Base-by-base conservation (phyloP, 2,888 invertebrate genomes). In the Zygothrica quintamaculata region DNA sequence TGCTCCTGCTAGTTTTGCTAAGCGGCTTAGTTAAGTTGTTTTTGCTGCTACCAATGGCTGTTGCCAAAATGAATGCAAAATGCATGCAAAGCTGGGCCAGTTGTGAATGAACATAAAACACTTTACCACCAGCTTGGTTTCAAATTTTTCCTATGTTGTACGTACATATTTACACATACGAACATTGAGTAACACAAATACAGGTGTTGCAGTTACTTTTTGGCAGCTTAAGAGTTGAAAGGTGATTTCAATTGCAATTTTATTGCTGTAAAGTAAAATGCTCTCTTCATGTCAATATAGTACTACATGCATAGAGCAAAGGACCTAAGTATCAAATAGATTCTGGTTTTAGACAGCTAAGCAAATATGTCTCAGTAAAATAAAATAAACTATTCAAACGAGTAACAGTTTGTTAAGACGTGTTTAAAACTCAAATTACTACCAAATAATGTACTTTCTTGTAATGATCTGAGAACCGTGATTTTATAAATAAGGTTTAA, bases 1-100 rank as follows among this genome's bases (percentile, higher is more conserved):
- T 22, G 18, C 18, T 22, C 26, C 13, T 39, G 31, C 37, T 12
- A 31, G 42, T 43, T 52, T 40, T 61, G 53, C 65, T 80, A 84
- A 84, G 70, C 80, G 76, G 81, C 74, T 85, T 84, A 85, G 60
- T 42, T 65, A 68, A 76, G 71, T 72, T 74, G 65, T 65, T 67
- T 60, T 48, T 68, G 66, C 44, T 68, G 66, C 36, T 58, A 37
- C 62, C 29, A 37, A 37, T 42, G 33, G 37, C 43, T 36, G 39
- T 11, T 44, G n/a, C 46, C 61, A 47, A 74, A 78, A 65, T 84
- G 64, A 70, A 81, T 66, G 67, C 67, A 60, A 67, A 76, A 64
- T 71, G 67, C 60, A 72, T 59, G 55, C 16, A 53, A 48, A 47
- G 46, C 43, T 33, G 12, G 33, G 42, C 33, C 48, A 29, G 46